These are phyloP conservation scores for Uria lomvia DNA, from an alignment of 2,113 vertebrate genomes.

Conservation along the genomic window DNA sequence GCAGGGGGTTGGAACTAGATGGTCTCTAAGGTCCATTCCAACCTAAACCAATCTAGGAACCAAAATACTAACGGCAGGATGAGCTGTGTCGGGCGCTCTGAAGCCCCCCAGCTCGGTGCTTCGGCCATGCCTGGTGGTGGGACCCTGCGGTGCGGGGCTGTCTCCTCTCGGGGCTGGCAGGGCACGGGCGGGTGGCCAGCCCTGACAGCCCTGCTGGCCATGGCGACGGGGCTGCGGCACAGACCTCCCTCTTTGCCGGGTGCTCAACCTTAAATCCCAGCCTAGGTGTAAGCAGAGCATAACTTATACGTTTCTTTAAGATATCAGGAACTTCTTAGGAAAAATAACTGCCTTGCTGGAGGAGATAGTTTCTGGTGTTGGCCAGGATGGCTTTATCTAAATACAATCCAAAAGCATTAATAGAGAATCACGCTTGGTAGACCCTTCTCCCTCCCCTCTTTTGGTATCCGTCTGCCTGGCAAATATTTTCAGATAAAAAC, in stretches of 20 bases:
- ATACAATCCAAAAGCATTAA: background rate
- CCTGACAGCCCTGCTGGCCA: background rate
- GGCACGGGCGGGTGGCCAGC: background rate
- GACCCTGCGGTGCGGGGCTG: background rate
- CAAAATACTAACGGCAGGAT: no score
- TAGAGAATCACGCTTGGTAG: background rate
- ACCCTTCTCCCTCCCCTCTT: background rate
- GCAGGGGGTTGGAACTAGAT: no score
- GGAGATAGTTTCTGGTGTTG: background rate
- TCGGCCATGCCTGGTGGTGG: fast-evolving
- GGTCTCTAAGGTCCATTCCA: no score
- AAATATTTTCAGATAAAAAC: background rate
- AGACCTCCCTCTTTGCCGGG: fast-evolving
- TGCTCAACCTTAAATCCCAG: background rate
- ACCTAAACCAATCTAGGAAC: no score
- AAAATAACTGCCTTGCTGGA: background rate
- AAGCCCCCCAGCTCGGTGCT: no score
- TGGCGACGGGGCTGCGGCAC: background rate
- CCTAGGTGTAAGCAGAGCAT: background rate
- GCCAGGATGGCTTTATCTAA: background rate
- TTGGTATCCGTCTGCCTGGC: background rate
- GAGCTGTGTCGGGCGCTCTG: background rate
- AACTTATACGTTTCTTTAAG: background rate
- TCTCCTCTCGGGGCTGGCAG: background rate
- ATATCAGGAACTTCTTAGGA: background rate